Conservation (phyloP, 1,140 invertebrate genomes). For the Orius laevigatus region DNA sequence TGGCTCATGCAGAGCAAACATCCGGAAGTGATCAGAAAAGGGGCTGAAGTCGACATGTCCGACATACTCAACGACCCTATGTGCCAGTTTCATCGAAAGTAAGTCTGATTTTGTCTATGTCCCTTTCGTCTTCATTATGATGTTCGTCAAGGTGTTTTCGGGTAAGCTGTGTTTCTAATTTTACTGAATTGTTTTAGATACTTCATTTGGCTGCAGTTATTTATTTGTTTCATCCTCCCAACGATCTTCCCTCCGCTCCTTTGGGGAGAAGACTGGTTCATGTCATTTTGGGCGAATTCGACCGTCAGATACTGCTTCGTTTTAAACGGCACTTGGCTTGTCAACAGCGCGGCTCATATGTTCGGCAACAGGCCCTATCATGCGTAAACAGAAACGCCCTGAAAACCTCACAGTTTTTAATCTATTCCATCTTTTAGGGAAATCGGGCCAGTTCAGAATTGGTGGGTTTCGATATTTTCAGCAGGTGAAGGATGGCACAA, state of each 20-base stretch:
- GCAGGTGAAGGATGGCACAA: constrained; percentile 59
- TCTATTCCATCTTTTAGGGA: constrained; percentile 30
- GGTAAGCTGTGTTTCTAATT: too few relatives aligned
- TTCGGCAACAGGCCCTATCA: constrained; percentile 70
- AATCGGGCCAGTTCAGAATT: constrained; percentile 46
- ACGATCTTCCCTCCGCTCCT: constrained; percentile 49
- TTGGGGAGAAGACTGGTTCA: constrained; percentile 53
- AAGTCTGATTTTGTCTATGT: constrained; percentile 59
- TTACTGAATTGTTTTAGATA: constrained; percentile 24
- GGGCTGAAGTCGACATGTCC: constrained; percentile 54
- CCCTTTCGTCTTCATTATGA: too few relatives aligned
- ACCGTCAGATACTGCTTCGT: constrained; percentile 55
- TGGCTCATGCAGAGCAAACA: constrained; percentile 79
- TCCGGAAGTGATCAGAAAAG: constrained; percentile 57
- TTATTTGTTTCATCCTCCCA: constrained; percentile 61
- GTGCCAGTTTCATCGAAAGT: constrained; percentile 53
- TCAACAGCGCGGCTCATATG: constrained; percentile 75
- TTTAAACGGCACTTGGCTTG: constrained; percentile 76
- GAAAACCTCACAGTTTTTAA: too few relatives aligned
- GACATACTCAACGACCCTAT: constrained; percentile 64
- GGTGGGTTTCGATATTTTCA: constrained; percentile 36
- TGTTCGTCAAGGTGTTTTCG: too few relatives aligned
- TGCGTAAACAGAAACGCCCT: constrained; percentile 31
- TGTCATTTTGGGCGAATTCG: constrained; percentile 40
- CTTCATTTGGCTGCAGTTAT: constrained; percentile 50